Evolutionary conservation across 1,140 invertebrate species (phyloP).

Genomic region (Gyrodactylus salaris): DNA sequence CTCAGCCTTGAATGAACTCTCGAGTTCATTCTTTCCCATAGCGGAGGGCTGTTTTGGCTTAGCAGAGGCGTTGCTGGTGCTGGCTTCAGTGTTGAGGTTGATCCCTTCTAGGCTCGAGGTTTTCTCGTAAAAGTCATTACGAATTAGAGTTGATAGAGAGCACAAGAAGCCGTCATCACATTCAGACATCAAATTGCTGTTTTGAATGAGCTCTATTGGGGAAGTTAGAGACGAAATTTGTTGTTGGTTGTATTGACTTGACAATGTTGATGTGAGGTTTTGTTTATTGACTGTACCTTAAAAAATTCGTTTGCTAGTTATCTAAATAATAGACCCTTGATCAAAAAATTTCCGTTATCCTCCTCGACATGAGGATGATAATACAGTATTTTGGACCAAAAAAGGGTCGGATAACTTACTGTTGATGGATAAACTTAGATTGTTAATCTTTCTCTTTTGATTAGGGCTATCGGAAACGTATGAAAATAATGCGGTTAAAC

Average conservation of each 20-base stretch:
- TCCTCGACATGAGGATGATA: too few relatives aligned
- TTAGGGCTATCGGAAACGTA: neutral
- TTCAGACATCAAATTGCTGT: neutral
- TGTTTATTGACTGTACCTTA: too few relatives aligned
- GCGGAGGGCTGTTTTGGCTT: neutral
- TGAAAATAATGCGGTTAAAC: neutral
- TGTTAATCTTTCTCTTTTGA: too few relatives aligned
- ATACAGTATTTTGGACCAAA: too few relatives aligned
- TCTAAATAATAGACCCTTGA: too few relatives aligned
- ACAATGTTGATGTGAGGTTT: neutral
- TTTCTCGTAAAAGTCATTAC: neutral
- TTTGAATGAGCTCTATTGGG: neutral
- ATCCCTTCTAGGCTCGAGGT: too few relatives aligned
- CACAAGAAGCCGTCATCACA: neutral
- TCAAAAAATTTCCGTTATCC: too few relatives aligned
- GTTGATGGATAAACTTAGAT: too few relatives aligned
- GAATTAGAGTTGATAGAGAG: neutral
- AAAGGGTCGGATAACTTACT: too few relatives aligned
- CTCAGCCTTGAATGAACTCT: neutral
- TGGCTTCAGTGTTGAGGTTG: neutral
- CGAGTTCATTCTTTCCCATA: slow-evolving; percentile 1
- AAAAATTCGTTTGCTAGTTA: too few relatives aligned
- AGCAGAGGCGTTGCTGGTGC: neutral
- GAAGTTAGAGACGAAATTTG: neutral
- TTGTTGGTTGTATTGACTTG: neutral